Evolutionary conservation across 2,113 vertebrate genomes (phyloP).

Genomic region (Brachyhypopomus occidentalis): DNA sequence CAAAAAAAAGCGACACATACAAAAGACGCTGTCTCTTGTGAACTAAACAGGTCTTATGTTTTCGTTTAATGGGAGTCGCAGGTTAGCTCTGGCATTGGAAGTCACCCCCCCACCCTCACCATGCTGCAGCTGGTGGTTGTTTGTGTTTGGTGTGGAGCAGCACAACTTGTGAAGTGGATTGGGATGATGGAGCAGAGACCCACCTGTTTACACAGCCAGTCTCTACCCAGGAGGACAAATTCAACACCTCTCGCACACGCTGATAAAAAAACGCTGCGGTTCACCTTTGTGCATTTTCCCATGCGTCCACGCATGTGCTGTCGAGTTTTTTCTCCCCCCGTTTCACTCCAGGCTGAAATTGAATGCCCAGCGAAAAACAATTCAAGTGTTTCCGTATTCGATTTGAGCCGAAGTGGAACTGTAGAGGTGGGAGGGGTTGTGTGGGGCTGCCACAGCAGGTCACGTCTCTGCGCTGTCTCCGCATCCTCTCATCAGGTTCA

Average conservation of each 20-base stretch:
- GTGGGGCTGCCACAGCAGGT: neutral
- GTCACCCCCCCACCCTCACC: neutral
- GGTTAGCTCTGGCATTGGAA: too few relatives aligned
- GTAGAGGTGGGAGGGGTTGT: neutral
- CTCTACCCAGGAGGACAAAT: neutral
- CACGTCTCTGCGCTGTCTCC: neutral
- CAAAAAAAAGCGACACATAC: too few relatives aligned
- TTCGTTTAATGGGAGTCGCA: too few relatives aligned
- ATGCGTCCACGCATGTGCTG: neutral
- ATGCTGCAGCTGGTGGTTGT: neutral
- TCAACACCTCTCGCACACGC: neutral
- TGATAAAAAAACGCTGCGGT: neutral
- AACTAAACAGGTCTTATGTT: too few relatives aligned
- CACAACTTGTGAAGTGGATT: neutral
- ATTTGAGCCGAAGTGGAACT: neutral
- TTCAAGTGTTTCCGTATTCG: neutral
- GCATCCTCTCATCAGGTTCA: neutral
- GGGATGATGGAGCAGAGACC: neutral
- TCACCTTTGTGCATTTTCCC: neutral
- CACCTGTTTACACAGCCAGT: slow-evolving; percentile 13
- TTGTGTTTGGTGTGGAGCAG: neutral
- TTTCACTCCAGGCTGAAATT: neutral
- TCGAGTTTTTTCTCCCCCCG: neutral
- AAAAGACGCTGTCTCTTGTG: too few relatives aligned
- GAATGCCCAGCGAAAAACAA: neutral